Conservation (phyloP, 2,797 vertebrate genomes). For the Chromis chromis region DNA sequence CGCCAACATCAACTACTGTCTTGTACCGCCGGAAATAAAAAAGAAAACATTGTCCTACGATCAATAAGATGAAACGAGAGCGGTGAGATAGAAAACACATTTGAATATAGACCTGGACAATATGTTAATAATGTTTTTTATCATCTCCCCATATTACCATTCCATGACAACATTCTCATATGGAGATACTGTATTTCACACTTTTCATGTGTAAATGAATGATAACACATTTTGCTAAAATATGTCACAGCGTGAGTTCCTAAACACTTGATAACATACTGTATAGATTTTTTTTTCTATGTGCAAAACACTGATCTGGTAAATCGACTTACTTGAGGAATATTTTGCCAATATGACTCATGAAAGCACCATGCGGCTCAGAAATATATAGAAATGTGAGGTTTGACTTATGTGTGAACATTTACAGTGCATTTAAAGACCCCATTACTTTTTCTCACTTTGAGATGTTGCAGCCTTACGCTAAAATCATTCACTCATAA, state of each 20-base stretch:
- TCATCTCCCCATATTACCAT: slow-evolving; percentile 31
- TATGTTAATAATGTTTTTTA: slow-evolving; percentile 32
- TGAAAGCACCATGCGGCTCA: slow-evolving; percentile 23
- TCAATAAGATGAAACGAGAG: slow-evolving; percentile 50
- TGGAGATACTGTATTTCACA: slow-evolving; percentile 48
- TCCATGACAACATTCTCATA: slow-evolving; percentile 36
- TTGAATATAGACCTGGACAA: slow-evolving; percentile 36
- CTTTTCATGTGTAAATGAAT: slow-evolving; percentile 53
- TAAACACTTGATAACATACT: slow-evolving; percentile 41
- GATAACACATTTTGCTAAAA: slow-evolving; percentile 54
- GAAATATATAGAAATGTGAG: slow-evolving; percentile 1
- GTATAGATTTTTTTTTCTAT: slow-evolving; percentile 13
- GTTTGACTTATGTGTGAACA: slow-evolving; percentile 16
- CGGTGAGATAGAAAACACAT: slow-evolving; percentile 13
- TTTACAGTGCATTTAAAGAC: too few species aligned
- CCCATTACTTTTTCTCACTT: too few species aligned
- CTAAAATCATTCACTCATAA: too few species aligned
- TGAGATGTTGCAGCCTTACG: too few species aligned
- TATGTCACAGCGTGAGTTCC: slow-evolving; percentile 49
- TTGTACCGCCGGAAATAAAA: slow-evolving; percentile 42
- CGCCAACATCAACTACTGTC: slow-evolving; percentile 41
- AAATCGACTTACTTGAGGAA: slow-evolving; percentile 27
- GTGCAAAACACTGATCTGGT: slow-evolving; percentile 12
- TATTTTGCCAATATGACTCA: slow-evolving; percentile 44
- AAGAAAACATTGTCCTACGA: slow-evolving; percentile 26